Conservation (phyloP, 2,797 vertebrate genomes). For the Neosilurus mollespiculum region DNA sequence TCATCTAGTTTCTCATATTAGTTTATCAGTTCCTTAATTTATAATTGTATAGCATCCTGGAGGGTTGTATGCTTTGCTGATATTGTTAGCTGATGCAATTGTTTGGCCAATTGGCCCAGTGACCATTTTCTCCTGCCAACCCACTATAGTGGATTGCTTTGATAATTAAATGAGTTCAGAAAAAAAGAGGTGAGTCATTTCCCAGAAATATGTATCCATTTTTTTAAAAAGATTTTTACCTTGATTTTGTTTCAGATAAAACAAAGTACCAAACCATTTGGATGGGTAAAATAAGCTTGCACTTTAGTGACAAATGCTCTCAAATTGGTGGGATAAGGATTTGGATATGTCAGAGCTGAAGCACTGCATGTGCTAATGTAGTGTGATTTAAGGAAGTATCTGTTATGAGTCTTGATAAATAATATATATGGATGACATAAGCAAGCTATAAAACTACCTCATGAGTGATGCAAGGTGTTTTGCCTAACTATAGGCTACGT, state of each 20-base stretch:
- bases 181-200: slow-evolving; percentile 31
- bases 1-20: slow-evolving; percentile 41
- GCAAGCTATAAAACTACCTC: background rate
- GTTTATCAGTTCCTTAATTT: slow-evolving; percentile 32
- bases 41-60: slow-evolving; percentile 28
- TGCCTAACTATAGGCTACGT: background rate
- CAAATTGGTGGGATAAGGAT: background rate
- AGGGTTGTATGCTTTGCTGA: slow-evolving; percentile 39
- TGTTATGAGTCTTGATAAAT: slow-evolving; percentile 42
- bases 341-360: slow-evolving; percentile 24
- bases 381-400: slow-evolving; percentile 40
- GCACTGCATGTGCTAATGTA: slow-evolving; percentile 16
- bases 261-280: background rate
- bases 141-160: slow-evolving; percentile 39
- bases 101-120: slow-evolving; percentile 45
- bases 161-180: slow-evolving; percentile 45
- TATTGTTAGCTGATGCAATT: slow-evolving; percentile 50
- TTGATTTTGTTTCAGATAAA: slow-evolving; percentile 5
- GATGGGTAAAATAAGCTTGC: background rate
- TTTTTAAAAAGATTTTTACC: background rate
- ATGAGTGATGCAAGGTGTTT: slow-evolving; percentile 1
- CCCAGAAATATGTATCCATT: slow-evolving; percentile 13
- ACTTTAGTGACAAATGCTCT: background rate
- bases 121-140: slow-evolving; percentile 40
- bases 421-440: slow-evolving; percentile 42